Percentiles rank a stretch among this genome's conserved stretches.
Evolutionary conservation across 2,888 invertebrate genomes (phyloP).

Genomic region (Formica aserva): DNA sequence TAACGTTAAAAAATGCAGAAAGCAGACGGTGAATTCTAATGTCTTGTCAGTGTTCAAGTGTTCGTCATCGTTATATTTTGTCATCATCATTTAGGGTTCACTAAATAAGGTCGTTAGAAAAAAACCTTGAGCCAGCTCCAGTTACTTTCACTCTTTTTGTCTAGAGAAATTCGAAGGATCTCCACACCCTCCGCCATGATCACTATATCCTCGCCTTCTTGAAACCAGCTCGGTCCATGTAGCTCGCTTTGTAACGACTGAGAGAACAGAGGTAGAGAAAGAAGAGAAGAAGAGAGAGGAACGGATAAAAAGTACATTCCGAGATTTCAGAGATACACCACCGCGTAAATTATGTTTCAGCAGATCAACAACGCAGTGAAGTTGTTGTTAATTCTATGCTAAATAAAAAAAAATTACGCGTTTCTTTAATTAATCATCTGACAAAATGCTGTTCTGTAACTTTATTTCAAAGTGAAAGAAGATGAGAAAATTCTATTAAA

Average conservation of each 20-base stretch:
- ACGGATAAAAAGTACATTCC: conserved; percentile 26
- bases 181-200: conserved; percentile 89
- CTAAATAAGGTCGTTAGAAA: conserved; percentile 62
- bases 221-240: conserved; percentile 88
- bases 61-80: conserved; percentile 2
- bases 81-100: conserved; percentile 54
- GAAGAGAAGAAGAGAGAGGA: conserved; percentile 55
- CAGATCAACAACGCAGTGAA: not conserved
- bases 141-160: conserved; percentile 88
- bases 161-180: conserved; percentile 89
- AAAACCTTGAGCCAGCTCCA: conserved; percentile 91
- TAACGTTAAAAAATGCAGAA: conserved; percentile 9
- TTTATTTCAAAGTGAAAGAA: not conserved
- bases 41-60: not conserved
- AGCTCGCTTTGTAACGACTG: conserved; percentile 76
- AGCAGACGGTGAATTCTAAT: not conserved
- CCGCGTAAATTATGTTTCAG: not conserved
- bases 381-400: not conserved
- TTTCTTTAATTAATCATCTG: conserved; percentile 1
- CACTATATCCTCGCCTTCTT: conserved; percentile 87
- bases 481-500: conserved; percentile 1
- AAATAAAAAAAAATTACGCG: conserved; percentile 1
- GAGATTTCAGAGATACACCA: not conserved
- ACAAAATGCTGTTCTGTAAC: not conserved
- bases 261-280: conserved; percentile 69